Percentiles rank a stretch among this genome's conserved stretches.
phyloP scores from a whole-genome alignment of 2,888 invertebrate genomes.

The Seira sanloemensis region DNA sequence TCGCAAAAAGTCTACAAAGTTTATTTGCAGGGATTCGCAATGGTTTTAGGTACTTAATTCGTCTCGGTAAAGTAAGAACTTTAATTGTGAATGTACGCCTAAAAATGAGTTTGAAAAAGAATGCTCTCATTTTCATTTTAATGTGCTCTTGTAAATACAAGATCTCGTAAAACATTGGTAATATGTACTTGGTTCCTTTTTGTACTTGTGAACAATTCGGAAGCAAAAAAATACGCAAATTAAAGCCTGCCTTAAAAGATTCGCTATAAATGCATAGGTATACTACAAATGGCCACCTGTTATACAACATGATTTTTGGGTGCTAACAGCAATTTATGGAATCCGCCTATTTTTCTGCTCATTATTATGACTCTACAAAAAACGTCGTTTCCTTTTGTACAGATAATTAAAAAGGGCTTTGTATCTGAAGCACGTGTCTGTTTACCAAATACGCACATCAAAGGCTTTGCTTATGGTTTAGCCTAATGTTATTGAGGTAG shows the following conservation, averaged over 20 bases:
- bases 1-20: too few relatives aligned
- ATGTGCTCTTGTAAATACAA: too few relatives aligned
- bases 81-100: not conserved
- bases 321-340: not conserved
- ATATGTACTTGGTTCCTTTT: not conserved
- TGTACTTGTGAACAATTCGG: constrained; percentile 21
- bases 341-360: not conserved
- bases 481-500: too few relatives aligned
- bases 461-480: too few relatives aligned
- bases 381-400: not conserved
- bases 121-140: not conserved
- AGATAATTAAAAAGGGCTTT: not conserved
- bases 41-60: not conserved
- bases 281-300: not conserved
- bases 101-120: not conserved
- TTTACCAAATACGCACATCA: too few relatives aligned
- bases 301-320: not conserved
- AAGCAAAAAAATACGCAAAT: not conserved
- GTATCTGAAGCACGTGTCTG: too few relatives aligned
- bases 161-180: too few relatives aligned
- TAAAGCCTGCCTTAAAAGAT: not conserved
- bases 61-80: not conserved
- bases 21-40: too few relatives aligned
- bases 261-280: not conserved
- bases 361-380: not conserved